Base-by-base conservation (phyloP, 2,797 vertebrate genomes). In the Cirrhinus mrigala region DNA sequence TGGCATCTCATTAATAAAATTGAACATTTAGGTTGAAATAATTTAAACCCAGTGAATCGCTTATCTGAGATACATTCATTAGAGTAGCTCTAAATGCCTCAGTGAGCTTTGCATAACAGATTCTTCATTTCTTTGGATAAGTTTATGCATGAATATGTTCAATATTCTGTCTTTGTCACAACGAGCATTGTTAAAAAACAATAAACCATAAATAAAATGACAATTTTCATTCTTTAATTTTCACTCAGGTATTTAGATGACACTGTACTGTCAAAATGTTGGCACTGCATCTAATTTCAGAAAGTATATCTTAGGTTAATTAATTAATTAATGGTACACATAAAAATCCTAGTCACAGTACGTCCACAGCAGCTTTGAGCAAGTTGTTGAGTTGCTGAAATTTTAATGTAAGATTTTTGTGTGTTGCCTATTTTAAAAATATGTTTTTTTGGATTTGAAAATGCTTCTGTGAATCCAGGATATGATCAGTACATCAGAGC, bases 51-150 rank as follows among this genome's bases (percentile, higher is more conserved):
- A 27, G 54, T 70, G 54, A 85, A 79, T 48, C 18, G 40, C 66
- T 71, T 79, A 79, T 73, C 40, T 50, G 76, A 46, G 40, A 60
- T 48, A 46, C 71, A 60, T 79, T 79, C 66, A 71, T 50, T 70
- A n/a, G 11, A 84, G 20, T n/a, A 33, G 66, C 52, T 79, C 66
- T 71, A 10, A 60, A 62, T 70, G 74, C 75, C 16, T 78, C 75
- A 62, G 18, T 60, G 66, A 79, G 66, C 64, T 79, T 79, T 48
- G 11, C 50, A 58, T 27, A 58, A 12, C 8, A 44, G 60, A 33
- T 74, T 74, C 16, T 46, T 70, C 1, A 6, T 44, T 69, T 15
- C 14, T 79, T 68, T 40, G 16, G 76, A 79, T 40, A 27, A 1
- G 33, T 69, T 77, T 56, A 56, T 77, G 46, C 73, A 77, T 40